These are phyloP conservation scores for Pungitius pungitius DNA, from an alignment of 2,113 vertebrate species.

Conservation along the genomic window DNA sequence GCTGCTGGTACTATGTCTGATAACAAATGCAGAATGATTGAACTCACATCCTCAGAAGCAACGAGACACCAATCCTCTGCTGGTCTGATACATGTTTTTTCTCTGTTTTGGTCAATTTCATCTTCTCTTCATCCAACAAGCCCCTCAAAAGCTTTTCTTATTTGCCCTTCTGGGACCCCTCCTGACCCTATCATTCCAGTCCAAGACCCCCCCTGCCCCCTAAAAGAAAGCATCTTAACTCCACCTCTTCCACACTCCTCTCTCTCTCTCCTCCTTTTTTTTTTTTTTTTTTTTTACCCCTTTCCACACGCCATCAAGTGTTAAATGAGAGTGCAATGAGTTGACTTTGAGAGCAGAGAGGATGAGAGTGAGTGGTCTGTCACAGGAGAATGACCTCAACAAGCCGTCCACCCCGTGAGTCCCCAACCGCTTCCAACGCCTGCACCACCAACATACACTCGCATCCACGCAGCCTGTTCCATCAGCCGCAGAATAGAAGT, in stretches of 20 bases:
- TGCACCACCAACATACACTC: slow-evolving; percentile 6
- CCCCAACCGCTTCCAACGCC: slow-evolving; percentile 1
- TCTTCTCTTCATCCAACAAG: background rate
- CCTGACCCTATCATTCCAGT: slow-evolving; percentile 17
- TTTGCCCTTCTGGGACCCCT: slow-evolving; percentile 16
- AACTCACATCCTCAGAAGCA: slow-evolving; percentile 5
- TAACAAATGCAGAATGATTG: background rate
- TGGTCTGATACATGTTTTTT: background rate
- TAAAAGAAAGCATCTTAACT: slow-evolving; percentile 1
- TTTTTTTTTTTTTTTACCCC: background rate
- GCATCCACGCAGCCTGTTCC: slow-evolving; percentile 4
- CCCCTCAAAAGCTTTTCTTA: slow-evolving; percentile 14
- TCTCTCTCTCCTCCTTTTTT: slow-evolving; percentile 12
- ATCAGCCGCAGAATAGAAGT: slow-evolving; percentile 27
- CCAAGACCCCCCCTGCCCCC: background rate
- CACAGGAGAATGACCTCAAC: slow-evolving; percentile 67
- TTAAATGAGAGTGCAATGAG: slow-evolving; percentile 71
- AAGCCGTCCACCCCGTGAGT: slow-evolving; percentile 38
- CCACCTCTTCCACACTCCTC: slow-evolving; percentile 4
- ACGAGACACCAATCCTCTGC: background rate
- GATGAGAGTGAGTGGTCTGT: slow-evolving; percentile 58
- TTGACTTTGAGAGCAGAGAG: slow-evolving; percentile 60
- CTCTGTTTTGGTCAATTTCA: background rate
- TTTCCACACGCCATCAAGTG: slow-evolving; percentile 60
- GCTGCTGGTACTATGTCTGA: background rate